Conservation (phyloP, 2,113 vertebrate species). For the Phrynosoma platyrhinos region DNA sequence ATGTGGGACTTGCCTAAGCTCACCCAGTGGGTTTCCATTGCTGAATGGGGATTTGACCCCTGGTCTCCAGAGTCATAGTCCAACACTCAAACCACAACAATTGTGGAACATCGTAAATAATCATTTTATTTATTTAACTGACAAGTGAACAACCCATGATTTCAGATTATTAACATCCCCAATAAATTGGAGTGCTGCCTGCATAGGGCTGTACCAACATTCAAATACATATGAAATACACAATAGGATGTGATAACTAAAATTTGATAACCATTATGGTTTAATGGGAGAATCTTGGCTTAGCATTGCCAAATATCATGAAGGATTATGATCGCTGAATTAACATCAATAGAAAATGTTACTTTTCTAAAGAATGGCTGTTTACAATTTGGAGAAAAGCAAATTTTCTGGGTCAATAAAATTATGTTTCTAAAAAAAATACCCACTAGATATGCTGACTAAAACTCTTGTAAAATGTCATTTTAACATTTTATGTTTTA, state of each 20-base stretch:
- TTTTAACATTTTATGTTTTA: conserved; percentile 68
- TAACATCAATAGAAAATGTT: not conserved
- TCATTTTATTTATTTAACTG: not conserved
- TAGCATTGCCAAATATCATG: conserved; percentile 26
- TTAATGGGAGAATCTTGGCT: conserved; percentile 27
- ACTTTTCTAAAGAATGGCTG: not conserved
- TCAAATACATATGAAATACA: not conserved
- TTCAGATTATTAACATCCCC: not conserved
- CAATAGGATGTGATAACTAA: conserved; percentile 20
- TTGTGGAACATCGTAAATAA: not conserved
- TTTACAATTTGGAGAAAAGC: conserved; percentile 41
- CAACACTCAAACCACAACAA: not conserved
- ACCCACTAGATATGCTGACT: conserved; percentile 67
- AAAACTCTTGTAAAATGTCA: conserved; percentile 58
- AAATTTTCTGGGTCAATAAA: conserved; percentile 57
- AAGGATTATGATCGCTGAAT: not conserved
- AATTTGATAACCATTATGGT: conserved; percentile 18
- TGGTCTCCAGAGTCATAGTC: too few species aligned
- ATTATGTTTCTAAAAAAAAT: conserved; percentile 50
- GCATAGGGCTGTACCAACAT: not conserved
- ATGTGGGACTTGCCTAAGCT: too few species aligned
- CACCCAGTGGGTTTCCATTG: too few species aligned
- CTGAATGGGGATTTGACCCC: too few species aligned
- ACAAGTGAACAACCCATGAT: not conserved
- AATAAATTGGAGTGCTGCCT: not conserved